Percentiles rank a stretch among this genome's conserved stretches.
phyloP scores from a whole-genome alignment of 2,888 invertebrate species.

The Aspidiotus rigidus region DNA sequence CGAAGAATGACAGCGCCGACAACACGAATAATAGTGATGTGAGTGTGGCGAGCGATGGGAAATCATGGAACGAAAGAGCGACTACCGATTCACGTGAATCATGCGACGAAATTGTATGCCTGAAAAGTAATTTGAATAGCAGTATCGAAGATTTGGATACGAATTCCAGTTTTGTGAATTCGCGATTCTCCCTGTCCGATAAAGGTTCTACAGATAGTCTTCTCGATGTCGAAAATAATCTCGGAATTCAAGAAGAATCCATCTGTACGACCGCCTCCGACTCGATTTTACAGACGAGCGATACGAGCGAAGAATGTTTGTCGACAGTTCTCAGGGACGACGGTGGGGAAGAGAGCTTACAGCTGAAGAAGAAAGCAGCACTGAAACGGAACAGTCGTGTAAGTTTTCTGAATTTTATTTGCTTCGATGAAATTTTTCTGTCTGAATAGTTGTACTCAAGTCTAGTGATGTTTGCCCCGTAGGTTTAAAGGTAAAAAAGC shows the following conservation, averaged over 20 bases:
- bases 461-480: no score
- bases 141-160: constrained; percentile 35
- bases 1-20: constrained; percentile 22
- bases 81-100: constrained; percentile 24
- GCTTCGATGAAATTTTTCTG: no score
- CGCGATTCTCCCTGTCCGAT: constrained; percentile 35
- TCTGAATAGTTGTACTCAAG: no score
- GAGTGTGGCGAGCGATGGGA: constrained; percentile 12
- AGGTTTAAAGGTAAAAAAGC: no score
- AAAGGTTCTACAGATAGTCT: constrained; percentile 38
- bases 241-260: constrained; percentile 35
- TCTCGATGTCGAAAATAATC: constrained; percentile 37
- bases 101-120: background rate
- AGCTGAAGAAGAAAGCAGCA: constrained; percentile 36
- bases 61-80: constrained; percentile 32
- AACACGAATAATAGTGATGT: constrained; percentile 21
- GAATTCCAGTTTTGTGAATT: constrained; percentile 15
- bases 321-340: constrained; percentile 25
- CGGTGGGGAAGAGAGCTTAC: constrained; percentile 12
- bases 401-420: constrained; percentile 30
- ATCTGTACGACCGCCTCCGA: constrained; percentile 36
- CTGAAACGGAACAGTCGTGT: constrained; percentile 38
- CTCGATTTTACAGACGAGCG: constrained; percentile 36
- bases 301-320: constrained; percentile 35
- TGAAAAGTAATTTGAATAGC: constrained; percentile 31